Evolutionary conservation across 2,797 vertebrate genomes (phyloP), one percentile per base, ranked within the genome.

Genomic region (Acridotheres tristis): DNA sequence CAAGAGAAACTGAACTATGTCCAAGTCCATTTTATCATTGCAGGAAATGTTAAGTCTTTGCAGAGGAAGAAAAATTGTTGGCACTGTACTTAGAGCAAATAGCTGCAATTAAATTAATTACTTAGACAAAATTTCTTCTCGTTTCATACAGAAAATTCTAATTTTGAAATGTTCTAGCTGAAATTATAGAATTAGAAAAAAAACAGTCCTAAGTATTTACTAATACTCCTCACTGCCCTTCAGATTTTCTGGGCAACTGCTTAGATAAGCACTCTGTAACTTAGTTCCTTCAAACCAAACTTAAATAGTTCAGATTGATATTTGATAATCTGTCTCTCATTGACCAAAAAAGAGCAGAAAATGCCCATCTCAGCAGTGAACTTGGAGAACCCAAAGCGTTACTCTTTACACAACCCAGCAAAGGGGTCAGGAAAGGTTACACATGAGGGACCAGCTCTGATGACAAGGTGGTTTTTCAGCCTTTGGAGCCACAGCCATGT

Each of bases 91-190:
- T 69, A 45, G 13, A 88, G 47, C 7, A 91, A 95, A 90, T 86
- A 73, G 16, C 63, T 82, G 55, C 34, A 94, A 84, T 94, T 91
- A 96, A 91, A 82, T 69, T 73, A 9, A 90, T 85, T 79, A 45
- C 32, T 66, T 69, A 62, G 53, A 59, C 3, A 84, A 94, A 91
- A 81, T 76, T 51, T 53, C 63, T 94, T 85, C 22, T 72, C 12
- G 22, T 88, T 91, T 86, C 51, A 69, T 4, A 84, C 5, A 42
- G 10, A 88, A 96, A 92, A 80, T 36, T 55, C 43, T 76, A 59
- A 42, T 83, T 92, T 73, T 68, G 19, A 82, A 89, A 72, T 34
- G 18, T 65, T 67, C 50, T 83, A 75, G 27, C 8, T 93, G 68
- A 92, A 89, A 50, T 57, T 5, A 5, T 13, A 40, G 18, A 53